Conservation (phyloP, 1,140 invertebrate species). For the Drosophila ficusphila region DNA sequence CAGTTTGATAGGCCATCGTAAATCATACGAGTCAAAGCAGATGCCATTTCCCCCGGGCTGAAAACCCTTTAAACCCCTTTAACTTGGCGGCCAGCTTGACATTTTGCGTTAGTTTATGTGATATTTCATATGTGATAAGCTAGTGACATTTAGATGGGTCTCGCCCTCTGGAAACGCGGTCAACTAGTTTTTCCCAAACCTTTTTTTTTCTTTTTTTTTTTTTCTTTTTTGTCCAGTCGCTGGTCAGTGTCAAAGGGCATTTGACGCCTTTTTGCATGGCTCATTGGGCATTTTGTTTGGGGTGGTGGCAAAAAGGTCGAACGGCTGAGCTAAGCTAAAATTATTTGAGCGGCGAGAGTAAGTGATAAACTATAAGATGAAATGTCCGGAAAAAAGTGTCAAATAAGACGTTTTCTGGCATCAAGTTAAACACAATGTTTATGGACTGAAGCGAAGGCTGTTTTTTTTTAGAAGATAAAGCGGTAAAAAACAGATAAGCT, state of each 20-base stretch:
- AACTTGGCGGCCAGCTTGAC: conserved; percentile 62
- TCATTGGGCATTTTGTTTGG: conserved; percentile 29
- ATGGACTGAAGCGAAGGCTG: conserved; percentile 7
- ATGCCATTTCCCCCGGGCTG: background rate
- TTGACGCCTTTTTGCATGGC: conserved; percentile 33
- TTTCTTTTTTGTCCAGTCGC: background rate
- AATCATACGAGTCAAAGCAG: conserved; percentile 56
- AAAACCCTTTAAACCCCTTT: conserved; percentile 59
- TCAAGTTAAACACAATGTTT: conserved; percentile 46
- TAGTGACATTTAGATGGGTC: conserved; percentile 56
- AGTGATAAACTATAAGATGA: conserved; percentile 50
- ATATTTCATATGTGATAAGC: conserved; percentile 79
- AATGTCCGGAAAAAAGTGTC: conserved; percentile 43
- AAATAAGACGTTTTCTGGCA: conserved; percentile 43
- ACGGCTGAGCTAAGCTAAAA: conserved; percentile 44
- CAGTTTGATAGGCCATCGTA: conserved; percentile 71
- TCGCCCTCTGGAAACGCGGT: conserved; percentile 1
- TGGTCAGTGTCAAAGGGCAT: conserved; percentile 38
- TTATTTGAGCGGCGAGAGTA: conserved; percentile 42
- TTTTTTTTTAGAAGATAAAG: conserved; percentile 9
- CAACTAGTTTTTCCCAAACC: conserved; percentile 1
- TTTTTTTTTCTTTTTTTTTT: conserved; percentile 12
- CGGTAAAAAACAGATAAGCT: conserved; percentile 12
- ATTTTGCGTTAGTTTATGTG: conserved; percentile 80
- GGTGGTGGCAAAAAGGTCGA: conserved; percentile 22